phyloP scores from a whole-genome alignment of 37 sponge, comb jelly and placozoan species.

The Hexactinellida sp. region DNA sequence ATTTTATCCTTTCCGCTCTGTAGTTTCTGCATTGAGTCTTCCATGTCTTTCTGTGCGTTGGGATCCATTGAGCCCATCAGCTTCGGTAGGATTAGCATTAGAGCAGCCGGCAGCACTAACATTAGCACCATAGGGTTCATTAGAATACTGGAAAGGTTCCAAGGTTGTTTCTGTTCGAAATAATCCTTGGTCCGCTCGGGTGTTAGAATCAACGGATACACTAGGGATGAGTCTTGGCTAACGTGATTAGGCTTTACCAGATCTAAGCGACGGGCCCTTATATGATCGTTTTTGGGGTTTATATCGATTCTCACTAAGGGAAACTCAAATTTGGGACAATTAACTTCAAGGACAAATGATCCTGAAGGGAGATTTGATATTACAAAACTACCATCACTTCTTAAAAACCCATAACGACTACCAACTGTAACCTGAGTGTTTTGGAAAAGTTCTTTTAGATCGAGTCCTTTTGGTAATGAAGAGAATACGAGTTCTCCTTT shows the following conservation, averaged over 20 bases:
- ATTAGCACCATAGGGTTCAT: slow-evolving; percentile 87
- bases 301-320: slow-evolving; percentile 77
- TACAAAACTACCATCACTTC: slow-evolving; percentile 49
- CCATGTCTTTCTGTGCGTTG: slow-evolving; percentile 72
- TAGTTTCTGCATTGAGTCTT: slow-evolving; percentile 47
- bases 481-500: neutral
- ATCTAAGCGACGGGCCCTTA: slow-evolving; percentile 68
- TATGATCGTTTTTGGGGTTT: slow-evolving; percentile 66
- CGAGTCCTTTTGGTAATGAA: neutral
- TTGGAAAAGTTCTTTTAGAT: neutral
- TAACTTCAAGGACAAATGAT: slow-evolving; percentile 73
- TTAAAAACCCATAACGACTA: slow-evolving; percentile 44
- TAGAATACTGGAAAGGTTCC: slow-evolving; percentile 46
- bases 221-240: slow-evolving; percentile 16
- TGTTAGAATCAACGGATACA: slow-evolving; percentile 69
- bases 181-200: slow-evolving; percentile 44
- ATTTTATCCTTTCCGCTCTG: slow-evolving; percentile 30
- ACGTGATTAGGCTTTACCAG: slow-evolving; percentile 43
- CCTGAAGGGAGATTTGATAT: slow-evolving; percentile 67
- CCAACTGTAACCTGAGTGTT: slow-evolving; percentile 45
- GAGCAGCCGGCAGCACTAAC: slow-evolving; percentile 59
- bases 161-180: slow-evolving; percentile 76
- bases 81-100: slow-evolving; percentile 70
- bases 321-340: slow-evolving; percentile 63
- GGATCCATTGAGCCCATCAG: slow-evolving; percentile 71